Percentiles rank a stretch among this genome's conserved stretches.
Evolutionary conservation across 2,888 invertebrate species (phyloP).

Genomic region (Melinaea marsaeus): DNA sequence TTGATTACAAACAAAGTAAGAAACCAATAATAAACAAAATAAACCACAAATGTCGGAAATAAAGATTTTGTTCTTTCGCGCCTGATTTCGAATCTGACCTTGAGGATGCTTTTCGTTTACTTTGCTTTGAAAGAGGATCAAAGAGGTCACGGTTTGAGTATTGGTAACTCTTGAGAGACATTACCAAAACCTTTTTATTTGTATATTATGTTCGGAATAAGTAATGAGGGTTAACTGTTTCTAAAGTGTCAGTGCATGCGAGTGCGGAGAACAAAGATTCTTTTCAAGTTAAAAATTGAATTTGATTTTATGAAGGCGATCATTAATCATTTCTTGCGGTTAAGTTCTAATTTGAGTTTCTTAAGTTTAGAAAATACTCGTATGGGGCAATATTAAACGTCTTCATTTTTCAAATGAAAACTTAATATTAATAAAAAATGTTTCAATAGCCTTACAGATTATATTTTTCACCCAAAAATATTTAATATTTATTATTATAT

Average conservation of each 20-base stretch:
- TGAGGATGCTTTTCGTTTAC: conserved; percentile 3
- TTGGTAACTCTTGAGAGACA: background rate
- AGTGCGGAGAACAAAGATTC: background rate
- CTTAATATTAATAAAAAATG: no score
- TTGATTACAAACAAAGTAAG: background rate
- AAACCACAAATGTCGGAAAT: conserved; percentile 7
- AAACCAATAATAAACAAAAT: background rate
- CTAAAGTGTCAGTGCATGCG: no score
- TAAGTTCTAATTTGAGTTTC: no score
- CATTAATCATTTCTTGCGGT: no score
- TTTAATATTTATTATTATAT: no score
- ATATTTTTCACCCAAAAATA: no score
- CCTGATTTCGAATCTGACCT: background rate
- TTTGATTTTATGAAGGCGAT: background rate
- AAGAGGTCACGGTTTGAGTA: background rate
- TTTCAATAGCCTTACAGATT: no score
- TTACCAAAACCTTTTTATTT: background rate
- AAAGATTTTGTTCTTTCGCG: conserved; percentile 9
- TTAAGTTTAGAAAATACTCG: no score
- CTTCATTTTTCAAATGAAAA: no score
- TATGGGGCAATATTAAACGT: no score
- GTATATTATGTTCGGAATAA: background rate
- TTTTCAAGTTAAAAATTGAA: background rate
- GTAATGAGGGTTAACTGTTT: background rate
- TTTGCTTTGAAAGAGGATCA: conserved; percentile 5